Conservation (phyloP, 2,888 invertebrate species). For the Nysson spinosus region DNA sequence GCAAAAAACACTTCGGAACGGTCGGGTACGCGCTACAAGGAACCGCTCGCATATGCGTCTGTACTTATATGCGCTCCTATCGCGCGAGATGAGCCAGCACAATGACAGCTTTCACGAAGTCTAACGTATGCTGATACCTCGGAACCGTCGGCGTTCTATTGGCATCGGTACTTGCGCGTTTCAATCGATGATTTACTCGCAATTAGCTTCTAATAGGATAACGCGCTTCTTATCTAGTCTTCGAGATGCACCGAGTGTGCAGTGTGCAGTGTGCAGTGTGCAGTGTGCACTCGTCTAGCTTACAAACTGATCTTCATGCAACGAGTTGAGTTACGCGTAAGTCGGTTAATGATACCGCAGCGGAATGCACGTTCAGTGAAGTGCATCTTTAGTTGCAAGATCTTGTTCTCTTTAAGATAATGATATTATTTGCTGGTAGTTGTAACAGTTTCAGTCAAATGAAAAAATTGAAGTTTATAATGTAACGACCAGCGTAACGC, state of each 20-base stretch:
- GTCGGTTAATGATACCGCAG: too few relatives aligned
- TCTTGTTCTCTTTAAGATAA: too few relatives aligned
- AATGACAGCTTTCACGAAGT: conserved; percentile 62
- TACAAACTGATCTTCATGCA: neutral
- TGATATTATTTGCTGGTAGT: too few relatives aligned
- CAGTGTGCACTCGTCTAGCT: too few relatives aligned
- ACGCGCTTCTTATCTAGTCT: neutral
- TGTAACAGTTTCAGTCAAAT: too few relatives aligned
- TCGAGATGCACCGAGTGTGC: neutral
- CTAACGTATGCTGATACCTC: conserved; percentile 40
- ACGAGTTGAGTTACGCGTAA: too few relatives aligned
- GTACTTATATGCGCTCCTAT: conserved; percentile 35
- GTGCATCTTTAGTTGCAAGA: too few relatives aligned
- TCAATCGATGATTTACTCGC: conserved; percentile 29
- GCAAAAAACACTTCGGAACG: conserved; percentile 66
- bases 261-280: too few relatives aligned
- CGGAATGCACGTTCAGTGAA: too few relatives aligned
- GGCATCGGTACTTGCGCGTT: conserved; percentile 5
- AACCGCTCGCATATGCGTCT: conserved; percentile 34
- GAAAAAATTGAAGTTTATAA: too few relatives aligned
- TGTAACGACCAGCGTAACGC: too few relatives aligned
- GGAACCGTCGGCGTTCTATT: conserved; percentile 12
- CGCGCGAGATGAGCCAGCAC: conserved; percentile 50
- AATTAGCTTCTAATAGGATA: conserved; percentile 1
- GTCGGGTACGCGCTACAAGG: conserved; percentile 24